Conservation (phyloP, 2,888 invertebrate species). For the Junonia oenone region DNA sequence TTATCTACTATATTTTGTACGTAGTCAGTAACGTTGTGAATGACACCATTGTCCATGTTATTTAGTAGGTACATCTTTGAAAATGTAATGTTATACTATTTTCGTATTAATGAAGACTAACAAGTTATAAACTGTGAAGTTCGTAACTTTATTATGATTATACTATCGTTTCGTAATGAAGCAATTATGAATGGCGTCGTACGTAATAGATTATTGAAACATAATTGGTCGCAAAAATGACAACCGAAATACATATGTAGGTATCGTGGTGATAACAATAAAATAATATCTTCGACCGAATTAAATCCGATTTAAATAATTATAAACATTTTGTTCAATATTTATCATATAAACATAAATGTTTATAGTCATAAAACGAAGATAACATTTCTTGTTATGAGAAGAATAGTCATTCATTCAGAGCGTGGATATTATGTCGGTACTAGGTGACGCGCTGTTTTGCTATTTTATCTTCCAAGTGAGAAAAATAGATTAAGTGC, state of each 20-base stretch:
- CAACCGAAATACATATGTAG: not conserved
- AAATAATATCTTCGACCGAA: not conserved
- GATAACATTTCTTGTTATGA: constrained; percentile 29
- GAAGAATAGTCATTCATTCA: constrained; percentile 30
- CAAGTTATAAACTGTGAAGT: too few relatives aligned
- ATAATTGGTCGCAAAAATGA: not conserved
- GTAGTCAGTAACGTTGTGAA: too few relatives aligned
- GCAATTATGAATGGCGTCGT: not conserved
- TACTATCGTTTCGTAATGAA: not conserved
- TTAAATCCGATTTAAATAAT: not conserved
- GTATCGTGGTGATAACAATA: not conserved
- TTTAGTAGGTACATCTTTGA: too few relatives aligned
- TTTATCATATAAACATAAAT: constrained; percentile 3
- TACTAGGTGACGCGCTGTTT: not conserved
- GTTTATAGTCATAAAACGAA: constrained; percentile 18
- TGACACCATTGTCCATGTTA: not conserved
- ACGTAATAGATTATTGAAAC: not conserved
- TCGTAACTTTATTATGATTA: not conserved
- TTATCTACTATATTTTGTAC: too few relatives aligned
- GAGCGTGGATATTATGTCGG: constrained; percentile 26
- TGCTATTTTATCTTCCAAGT: not conserved
- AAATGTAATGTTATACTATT: too few relatives aligned
- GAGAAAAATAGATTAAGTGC: not conserved
- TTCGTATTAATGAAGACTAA: too few relatives aligned
- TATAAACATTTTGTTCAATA: constrained; percentile 2